phyloP scores from a whole-genome alignment of 2,113 vertebrate species.

The Acrocephalus arundinaceus region DNA sequence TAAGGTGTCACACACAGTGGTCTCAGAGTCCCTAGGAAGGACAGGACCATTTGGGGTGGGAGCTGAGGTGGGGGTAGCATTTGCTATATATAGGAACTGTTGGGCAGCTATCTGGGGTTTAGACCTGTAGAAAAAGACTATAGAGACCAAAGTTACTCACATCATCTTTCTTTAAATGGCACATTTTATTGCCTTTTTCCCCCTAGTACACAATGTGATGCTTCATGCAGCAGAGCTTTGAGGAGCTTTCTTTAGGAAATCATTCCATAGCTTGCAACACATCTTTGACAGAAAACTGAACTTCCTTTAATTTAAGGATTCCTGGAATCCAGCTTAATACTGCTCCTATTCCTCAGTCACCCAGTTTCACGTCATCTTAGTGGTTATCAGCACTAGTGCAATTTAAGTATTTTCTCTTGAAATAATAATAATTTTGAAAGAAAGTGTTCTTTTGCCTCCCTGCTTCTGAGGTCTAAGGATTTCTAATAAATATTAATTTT shows the following conservation, averaged over 20 bases:
- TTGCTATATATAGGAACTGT: not conserved
- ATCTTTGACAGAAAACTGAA: not conserved
- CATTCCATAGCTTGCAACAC: not conserved
- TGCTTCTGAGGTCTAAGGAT: not conserved
- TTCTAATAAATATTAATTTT: not conserved
- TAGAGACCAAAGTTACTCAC: not conserved
- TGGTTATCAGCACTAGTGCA: not conserved
- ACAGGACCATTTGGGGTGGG: not conserved
- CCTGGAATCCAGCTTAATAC: not conserved
- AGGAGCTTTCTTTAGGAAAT: not conserved
- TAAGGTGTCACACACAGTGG: not conserved
- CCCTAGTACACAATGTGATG: not conserved
- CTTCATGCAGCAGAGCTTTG: not conserved
- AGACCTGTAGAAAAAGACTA: not conserved
- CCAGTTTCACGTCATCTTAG: not conserved
- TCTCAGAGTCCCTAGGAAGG: rapidly evolving
- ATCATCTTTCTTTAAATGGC: not conserved
- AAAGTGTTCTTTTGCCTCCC: not conserved
- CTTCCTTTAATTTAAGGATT: not conserved
- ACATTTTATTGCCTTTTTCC: not conserved
- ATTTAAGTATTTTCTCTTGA: not conserved
- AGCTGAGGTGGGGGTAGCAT: not conserved
- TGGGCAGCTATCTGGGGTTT: not conserved
- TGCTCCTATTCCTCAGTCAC: not conserved
- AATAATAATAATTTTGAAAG: not conserved